Percentiles rank a stretch among this genome's conserved stretches.
These are phyloP conservation scores for Drosophila bocki DNA, from an alignment of 1,140 invertebrate species.

Conservation along the genomic window DNA sequence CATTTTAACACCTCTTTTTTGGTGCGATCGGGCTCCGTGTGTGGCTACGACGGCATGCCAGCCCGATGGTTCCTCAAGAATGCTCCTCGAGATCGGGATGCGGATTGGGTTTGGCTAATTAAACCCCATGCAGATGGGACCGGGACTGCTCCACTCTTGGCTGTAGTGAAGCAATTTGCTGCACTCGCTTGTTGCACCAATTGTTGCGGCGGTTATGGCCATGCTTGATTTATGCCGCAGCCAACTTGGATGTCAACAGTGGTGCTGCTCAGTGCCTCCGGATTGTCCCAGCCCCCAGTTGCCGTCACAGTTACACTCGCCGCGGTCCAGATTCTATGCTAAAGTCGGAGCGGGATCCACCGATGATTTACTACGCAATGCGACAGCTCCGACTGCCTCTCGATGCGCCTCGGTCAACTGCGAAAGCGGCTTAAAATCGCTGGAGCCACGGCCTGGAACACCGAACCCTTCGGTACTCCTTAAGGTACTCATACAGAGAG, in stretches of 20 bases:
- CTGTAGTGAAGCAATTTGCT: conserved; percentile 61
- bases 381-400: conserved; percentile 68
- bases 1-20: conserved; percentile 79
- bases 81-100: conserved; percentile 16
- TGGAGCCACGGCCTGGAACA: conserved; percentile 22
- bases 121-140: conserved; percentile 48
- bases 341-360: conserved; percentile 38
- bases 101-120: conserved; percentile 46
- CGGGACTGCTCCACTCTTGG: conserved; percentile 12
- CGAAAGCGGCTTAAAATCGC: conserved; percentile 83
- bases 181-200: conserved; percentile 68
- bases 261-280: conserved; percentile 11
- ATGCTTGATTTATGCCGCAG: conserved; percentile 78
- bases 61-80: conserved; percentile 7
- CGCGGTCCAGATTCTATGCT: conserved; percentile 20
- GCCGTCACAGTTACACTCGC: conserved; percentile 7
- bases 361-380: conserved; percentile 78
- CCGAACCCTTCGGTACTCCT: conserved; percentile 11
- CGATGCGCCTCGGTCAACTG: conserved; percentile 79
- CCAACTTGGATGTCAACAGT: conserved; percentile 78
- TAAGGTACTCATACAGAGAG: not conserved
- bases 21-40: conserved; percentile 37
- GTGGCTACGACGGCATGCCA: conserved; percentile 42
- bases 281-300: conserved; percentile 15
- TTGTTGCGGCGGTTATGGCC: conserved; percentile 61